Evolutionary conservation across 2,113 vertebrate species (phyloP).

Genomic region (Nesogale talazaci): DNA sequence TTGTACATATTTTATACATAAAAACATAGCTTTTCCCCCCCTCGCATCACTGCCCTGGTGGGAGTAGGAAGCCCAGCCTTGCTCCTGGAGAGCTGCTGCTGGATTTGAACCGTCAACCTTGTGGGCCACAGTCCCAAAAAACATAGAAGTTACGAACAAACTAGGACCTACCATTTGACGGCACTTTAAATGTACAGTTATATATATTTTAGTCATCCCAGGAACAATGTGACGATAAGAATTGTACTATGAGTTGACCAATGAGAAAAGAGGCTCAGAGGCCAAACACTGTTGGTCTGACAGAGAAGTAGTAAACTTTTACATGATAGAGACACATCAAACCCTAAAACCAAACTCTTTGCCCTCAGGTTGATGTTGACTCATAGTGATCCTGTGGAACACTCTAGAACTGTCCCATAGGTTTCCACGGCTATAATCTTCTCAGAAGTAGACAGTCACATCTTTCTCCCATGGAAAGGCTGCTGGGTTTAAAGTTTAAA

Average conservation of each 20-base stretch:
- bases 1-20: neutral
- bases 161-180: too few relatives aligned
- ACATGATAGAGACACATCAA: neutral
- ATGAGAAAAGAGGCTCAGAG: slow-evolving; percentile 28
- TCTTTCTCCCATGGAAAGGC: neutral
- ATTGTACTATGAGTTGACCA: neutral
- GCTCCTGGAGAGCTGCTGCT: too few relatives aligned
- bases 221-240: neutral
- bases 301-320: neutral
- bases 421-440: too few relatives aligned
- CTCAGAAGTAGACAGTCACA: neutral
- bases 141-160: slow-evolving; percentile 32
- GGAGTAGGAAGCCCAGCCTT: too few relatives aligned
- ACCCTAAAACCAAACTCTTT: neutral
- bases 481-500: neutral
- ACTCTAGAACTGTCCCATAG: neutral
- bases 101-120: too few relatives aligned
- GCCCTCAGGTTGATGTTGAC: neutral
- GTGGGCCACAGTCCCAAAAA: too few relatives aligned
- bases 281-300: slow-evolving; percentile 26
- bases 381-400: neutral
- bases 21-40: too few relatives aligned
- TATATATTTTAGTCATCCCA: slow-evolving; percentile 1
- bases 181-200: too few relatives aligned
- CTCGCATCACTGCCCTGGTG: too few relatives aligned